Conservation (phyloP, 2,797 vertebrate genomes). For the Pampus argenteus region DNA sequence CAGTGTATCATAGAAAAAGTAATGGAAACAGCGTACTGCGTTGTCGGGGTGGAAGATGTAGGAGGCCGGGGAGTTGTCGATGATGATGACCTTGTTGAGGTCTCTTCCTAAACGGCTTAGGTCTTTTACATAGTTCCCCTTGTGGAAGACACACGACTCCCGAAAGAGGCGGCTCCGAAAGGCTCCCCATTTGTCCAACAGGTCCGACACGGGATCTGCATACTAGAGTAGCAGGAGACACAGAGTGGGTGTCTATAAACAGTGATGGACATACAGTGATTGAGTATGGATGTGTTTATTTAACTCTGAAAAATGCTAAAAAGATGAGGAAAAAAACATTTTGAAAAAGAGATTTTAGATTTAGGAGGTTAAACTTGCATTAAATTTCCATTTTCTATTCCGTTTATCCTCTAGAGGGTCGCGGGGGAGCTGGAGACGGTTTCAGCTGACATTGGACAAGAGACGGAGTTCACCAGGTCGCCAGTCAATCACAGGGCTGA, state of each 20-base stretch:
- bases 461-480: too few species aligned
- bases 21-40: slow-evolving; percentile 84
- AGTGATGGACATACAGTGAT: neutral
- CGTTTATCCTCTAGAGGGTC: too few species aligned
- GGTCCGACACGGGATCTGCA: slow-evolving; percentile 94
- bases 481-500: too few species aligned
- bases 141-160: slow-evolving; percentile 98
- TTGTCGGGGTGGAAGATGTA: slow-evolving; percentile 98
- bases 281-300: neutral
- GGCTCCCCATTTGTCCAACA: slow-evolving; percentile 96
- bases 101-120: slow-evolving; percentile 95
- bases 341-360: neutral
- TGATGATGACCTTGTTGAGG: slow-evolving; percentile 93
- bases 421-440: too few species aligned
- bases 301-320: neutral
- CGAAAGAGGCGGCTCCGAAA: slow-evolving; percentile 95
- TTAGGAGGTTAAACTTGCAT: too few species aligned
- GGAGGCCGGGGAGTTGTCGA: slow-evolving; percentile 98
- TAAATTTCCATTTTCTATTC: too few species aligned
- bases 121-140: slow-evolving; percentile 98
- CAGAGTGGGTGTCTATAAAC: neutral
- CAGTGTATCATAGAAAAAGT: slow-evolving; percentile 1
- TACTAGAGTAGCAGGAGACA: slow-evolving; percentile 82
- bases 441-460: too few species aligned
- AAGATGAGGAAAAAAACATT: too few species aligned